Conservation (phyloP, 2,797 vertebrate genomes). For the Eurystomus glaucurus region DNA sequence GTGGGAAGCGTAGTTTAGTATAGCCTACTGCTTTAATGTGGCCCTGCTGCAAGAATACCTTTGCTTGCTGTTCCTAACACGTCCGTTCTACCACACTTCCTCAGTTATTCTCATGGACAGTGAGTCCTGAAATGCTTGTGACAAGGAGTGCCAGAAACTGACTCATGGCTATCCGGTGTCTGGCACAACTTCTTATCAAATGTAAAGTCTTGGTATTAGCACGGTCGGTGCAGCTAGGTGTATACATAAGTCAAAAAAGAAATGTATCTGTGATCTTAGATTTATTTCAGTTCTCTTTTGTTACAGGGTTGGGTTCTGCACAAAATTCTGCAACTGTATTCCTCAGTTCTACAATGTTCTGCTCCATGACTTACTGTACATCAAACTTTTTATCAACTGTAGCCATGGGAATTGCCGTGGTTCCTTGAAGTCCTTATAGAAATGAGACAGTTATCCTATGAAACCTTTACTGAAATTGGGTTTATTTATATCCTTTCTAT, state of each 20-base stretch:
- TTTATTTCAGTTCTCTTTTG: neutral
- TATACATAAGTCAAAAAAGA: neutral
- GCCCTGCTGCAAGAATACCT: neutral
- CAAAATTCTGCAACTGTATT: neutral
- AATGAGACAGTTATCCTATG: neutral
- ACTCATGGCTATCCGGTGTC: neutral
- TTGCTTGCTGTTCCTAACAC: neutral
- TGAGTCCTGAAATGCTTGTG: neutral
- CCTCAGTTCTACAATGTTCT: neutral
- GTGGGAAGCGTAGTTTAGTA: neutral
- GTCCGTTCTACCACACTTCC: accelerated
- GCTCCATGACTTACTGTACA: neutral
- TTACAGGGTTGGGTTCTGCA: neutral
- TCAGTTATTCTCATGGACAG: neutral
- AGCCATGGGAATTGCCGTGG: constrained; percentile 7
- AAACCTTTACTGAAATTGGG: constrained; percentile 55
- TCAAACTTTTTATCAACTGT: neutral
- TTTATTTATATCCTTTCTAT: constrained; percentile 34
- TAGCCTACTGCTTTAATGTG: neutral
- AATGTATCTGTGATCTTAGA: neutral
- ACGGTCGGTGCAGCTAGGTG: neutral
- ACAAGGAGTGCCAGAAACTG: neutral
- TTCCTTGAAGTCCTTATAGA: neutral
- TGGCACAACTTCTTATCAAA: neutral
- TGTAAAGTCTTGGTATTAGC: neutral